Conservation (phyloP, 2,113 vertebrate species). For the Tachysurus fulvidraco region DNA sequence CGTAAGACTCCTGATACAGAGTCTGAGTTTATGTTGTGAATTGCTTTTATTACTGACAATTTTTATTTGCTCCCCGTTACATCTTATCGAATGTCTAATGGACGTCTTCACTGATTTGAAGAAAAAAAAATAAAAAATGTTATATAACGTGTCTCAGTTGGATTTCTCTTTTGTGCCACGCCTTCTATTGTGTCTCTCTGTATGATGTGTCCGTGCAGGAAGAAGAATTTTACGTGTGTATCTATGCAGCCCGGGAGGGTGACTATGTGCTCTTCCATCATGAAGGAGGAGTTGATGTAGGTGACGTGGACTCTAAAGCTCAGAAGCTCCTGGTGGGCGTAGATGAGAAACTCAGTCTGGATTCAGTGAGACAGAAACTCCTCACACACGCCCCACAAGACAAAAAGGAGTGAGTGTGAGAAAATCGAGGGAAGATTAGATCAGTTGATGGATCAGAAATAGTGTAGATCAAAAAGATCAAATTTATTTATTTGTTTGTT, state of each 20-base stretch:
- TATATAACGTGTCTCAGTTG: background rate
- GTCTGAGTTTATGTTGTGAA: background rate
- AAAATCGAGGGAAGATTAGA: too few relatives aligned
- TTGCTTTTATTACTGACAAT: background rate
- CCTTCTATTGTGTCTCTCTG: background rate
- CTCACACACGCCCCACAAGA: slow-evolving; percentile 76
- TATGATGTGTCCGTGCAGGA: slow-evolving; percentile 67
- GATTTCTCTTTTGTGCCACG: background rate
- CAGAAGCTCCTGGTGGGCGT: slow-evolving; percentile 87
- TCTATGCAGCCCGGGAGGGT: slow-evolving; percentile 90
- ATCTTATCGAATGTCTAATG: background rate
- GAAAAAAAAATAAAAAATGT: too few relatives aligned
- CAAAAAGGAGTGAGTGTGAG: slow-evolving; percentile 84
- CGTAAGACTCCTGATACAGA: background rate
- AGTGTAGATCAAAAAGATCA: too few relatives aligned
- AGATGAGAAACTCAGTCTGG: slow-evolving; percentile 82
- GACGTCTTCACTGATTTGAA: background rate
- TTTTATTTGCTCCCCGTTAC: background rate
- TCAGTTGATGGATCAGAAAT: background rate
- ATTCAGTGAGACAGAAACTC: slow-evolving; percentile 79
- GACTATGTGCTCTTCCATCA: slow-evolving; percentile 94
- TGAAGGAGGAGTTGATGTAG: slow-evolving; percentile 92
- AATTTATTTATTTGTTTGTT: too few relatives aligned
- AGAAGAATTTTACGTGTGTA: slow-evolving; percentile 95
- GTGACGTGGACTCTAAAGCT: slow-evolving; percentile 95